Percentiles rank a stretch among this genome's conserved stretches.
Evolutionary conservation across 2,888 invertebrate genomes (phyloP).

Genomic region (Brachypalpus laphriformis): DNA sequence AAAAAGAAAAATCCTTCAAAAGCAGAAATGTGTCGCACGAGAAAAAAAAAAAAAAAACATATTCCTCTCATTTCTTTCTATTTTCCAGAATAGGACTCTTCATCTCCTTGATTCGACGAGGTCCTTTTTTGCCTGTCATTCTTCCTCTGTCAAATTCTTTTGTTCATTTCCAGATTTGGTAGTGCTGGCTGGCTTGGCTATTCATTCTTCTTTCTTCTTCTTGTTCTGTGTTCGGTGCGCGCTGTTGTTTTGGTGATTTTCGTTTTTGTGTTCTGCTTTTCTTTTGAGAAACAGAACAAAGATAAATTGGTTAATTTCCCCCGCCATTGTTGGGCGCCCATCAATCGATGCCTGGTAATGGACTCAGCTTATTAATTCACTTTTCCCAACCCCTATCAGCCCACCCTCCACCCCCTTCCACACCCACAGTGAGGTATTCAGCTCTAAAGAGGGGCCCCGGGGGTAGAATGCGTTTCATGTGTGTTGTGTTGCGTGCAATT

Average conservation of each 20-base stretch:
- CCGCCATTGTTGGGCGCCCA: constrained; percentile 81
- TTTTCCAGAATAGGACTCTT: constrained; percentile 56
- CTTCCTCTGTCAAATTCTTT: constrained; percentile 72
- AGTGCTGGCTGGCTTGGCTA: constrained; percentile 48
- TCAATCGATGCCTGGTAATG: constrained; percentile 82
- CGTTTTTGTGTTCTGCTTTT: constrained; percentile 68
- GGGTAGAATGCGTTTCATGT: constrained; percentile 33
- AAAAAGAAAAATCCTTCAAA: constrained; percentile 77
- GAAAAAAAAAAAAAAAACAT: constrained; percentile 72
- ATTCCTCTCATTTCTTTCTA: constrained; percentile 60
- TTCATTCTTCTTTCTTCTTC: constrained; percentile 39
- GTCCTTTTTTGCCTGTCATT: constrained; percentile 60
- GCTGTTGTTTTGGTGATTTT: constrained; percentile 63
- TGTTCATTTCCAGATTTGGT: constrained; percentile 65
- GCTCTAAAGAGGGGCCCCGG: neutral
- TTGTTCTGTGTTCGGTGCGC: neutral
- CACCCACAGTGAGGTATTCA: neutral
- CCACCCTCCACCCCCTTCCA: neutral
- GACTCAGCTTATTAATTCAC: constrained; percentile 81
- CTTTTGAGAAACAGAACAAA: constrained; percentile 79
- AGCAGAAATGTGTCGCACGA: constrained; percentile 81
- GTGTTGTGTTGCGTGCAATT: constrained; percentile 25
- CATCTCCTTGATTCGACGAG: constrained; percentile 61
- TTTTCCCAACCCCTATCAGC: constrained; percentile 39
- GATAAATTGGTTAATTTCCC: constrained; percentile 83